These are phyloP conservation scores for Dasypogon diadema DNA, from an alignment of 2,888 invertebrate genomes.

Conservation along the genomic window DNA sequence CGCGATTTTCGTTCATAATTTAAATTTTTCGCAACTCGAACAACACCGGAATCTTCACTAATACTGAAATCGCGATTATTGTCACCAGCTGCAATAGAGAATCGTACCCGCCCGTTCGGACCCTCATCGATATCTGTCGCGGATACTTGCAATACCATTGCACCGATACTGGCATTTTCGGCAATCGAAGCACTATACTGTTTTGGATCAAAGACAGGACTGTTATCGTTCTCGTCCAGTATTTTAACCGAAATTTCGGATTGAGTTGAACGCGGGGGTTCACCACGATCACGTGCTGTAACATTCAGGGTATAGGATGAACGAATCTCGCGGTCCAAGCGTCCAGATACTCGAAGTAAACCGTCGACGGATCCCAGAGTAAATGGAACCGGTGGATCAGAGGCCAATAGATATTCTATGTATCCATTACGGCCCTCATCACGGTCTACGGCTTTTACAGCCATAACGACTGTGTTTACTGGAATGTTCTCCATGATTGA, in stretches of 20 bases:
- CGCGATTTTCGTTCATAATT: conserved; percentile 92
- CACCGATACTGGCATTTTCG: conserved; percentile 94
- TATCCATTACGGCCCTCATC: conserved; percentile 93
- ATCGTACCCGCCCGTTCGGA: conserved; percentile 90
- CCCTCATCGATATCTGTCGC: conserved; percentile 92
- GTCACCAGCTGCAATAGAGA: conserved; percentile 90
- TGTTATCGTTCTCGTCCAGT: conserved; percentile 90
- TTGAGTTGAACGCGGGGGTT: conserved; percentile 80
- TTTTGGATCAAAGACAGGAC: conserved; percentile 88
- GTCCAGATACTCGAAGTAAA: conserved; percentile 84
- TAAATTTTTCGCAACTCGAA: conserved; percentile 91
- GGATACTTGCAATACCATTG: conserved; percentile 89
- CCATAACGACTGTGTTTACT: conserved; percentile 87
- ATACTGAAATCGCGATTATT: conserved; percentile 92
- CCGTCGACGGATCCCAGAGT: conserved; percentile 90
- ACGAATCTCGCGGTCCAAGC: conserved; percentile 85
- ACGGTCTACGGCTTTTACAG: conserved; percentile 87
- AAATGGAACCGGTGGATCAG: conserved; percentile 79
- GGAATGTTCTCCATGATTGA: conserved; percentile 87
- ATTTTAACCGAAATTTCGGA: conserved; percentile 79
- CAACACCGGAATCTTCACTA: conserved; percentile 90
- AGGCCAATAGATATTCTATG: conserved; percentile 85
- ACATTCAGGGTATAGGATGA: conserved; percentile 81
- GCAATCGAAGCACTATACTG: conserved; percentile 91
- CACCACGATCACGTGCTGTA: conserved; percentile 89